Base-by-base conservation (phyloP, 2,888 invertebrate genomes). In the Boloria euphrosyne region DNA sequence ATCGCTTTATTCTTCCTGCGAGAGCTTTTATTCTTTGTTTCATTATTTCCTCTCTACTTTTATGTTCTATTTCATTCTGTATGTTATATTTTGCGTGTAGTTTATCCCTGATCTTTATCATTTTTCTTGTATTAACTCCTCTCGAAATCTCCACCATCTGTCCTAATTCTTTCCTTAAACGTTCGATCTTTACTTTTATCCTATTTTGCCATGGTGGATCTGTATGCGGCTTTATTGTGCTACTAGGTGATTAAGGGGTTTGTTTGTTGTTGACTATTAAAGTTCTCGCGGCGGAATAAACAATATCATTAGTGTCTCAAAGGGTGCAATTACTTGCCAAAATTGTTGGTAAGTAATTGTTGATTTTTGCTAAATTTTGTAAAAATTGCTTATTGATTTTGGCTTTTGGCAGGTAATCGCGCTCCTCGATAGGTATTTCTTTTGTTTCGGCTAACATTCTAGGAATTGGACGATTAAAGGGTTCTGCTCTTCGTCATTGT, bases 11-110 rank as follows among this genome's bases (percentile, higher is more conserved):
- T 57, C 68, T 66, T 18, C 63, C 66, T 10, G 64, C 63, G 49
- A 63, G 14, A n/a, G 64, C 64, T 61, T 70, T 68, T 13, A 70
- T 51, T 61, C 27, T 65, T 49, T 67, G 63, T 46, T 65, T 70
- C n/a, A 51, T 0, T 7, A 47, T 61, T 60, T 65, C 61, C 43
- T 49, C 14, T 49, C 43, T 57, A 18, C 58, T 65, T 43, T 44
- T 46, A 14, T 52, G 61, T 17, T 68, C 43, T 27, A 49, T 16
- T 51, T 51, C 51, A 18, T 16, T 46, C n/a, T 18, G 13, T 16
- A 64, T 46, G 13, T 57, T 64, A 43, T 64, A 46, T 64, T 64
- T 55, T 4, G 3, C 17, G 13, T 57, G 46, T 18, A 64, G 3
- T 57, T 44, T 58, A 43, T 55, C 17, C n/a, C 18, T 43, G 6